A percentile compares a stretch with the other conserved stretches of the same genome.
Evolutionary conservation across 2,797 vertebrate genomes (phyloP).

Genomic region (Ciconia nigra): DNA sequence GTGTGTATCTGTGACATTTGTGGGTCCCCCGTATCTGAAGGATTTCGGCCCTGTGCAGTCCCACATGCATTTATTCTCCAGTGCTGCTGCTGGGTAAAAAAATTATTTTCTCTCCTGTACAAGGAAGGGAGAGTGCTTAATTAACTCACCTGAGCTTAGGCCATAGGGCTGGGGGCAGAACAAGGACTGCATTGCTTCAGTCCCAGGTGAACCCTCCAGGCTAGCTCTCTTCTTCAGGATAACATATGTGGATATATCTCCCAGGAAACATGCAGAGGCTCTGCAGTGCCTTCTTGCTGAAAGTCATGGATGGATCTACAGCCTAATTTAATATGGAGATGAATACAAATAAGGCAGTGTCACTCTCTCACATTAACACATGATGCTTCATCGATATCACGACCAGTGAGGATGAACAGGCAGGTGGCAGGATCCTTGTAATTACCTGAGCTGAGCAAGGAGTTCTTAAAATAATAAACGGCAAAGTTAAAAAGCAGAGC

Average conservation of each 20-base stretch:
- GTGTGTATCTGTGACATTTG: not conserved
- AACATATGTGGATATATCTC: not conserved
- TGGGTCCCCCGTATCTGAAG: not conserved
- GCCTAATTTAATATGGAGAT: not conserved
- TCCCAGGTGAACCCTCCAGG: not conserved
- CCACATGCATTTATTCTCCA: not conserved
- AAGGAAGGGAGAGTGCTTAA: not conserved
- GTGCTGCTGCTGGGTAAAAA: not conserved
- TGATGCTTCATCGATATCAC: not conserved
- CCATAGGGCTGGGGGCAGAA: not conserved
- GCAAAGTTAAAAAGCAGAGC: not conserved
- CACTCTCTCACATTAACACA: not conserved
- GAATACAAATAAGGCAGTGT: not conserved
- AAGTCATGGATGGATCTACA: not conserved
- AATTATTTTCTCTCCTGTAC: not conserved
- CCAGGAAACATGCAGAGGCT: not conserved
- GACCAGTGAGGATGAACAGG: not conserved
- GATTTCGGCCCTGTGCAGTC: not conserved
- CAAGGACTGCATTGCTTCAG: not conserved
- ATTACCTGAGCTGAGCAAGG: not conserved
- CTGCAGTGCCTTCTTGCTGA: not conserved
- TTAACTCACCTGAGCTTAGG: not conserved
- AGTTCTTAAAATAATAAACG: not conserved
- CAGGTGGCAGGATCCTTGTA: not conserved
- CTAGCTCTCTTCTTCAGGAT: not conserved